Evolutionary conservation across 53 echinoderm and acorn worm genomes (phyloP), one percentile per base, ranked within the genome.

Genomic region (Arbacia lixula): DNA sequence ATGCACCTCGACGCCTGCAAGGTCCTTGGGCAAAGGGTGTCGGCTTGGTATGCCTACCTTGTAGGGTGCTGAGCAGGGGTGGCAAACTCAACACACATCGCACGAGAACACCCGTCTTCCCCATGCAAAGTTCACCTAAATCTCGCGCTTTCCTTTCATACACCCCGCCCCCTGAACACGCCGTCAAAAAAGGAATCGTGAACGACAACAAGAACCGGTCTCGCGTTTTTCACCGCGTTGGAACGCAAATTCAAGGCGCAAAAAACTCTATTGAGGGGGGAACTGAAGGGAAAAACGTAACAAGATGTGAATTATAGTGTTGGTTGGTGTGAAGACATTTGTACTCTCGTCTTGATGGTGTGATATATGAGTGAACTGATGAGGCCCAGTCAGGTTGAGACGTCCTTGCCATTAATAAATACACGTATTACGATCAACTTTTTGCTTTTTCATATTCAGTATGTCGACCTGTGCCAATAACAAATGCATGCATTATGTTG

Each of bases 11-110:
- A 69, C 43, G 43, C 69, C 69, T 69, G 69, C 43, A 69, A 6
- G 24, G 22, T 10, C 67, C 43, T 9, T 46, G 49, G 49, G 8
- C 8, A 46, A 8, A 46, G 14, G 49, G 49, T 46, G 49, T 14
- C 42, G 5, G 6, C 22, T 53, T 74, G 74, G 74, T 74, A 74
- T 74, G 74, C 17, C 74, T 74, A 74, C 74, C 74, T 74, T 74
- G 74, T 53, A 53, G 1, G n/a, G 74, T 53, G 74, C n/a, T 21
- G 19, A 74, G 2, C 0, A 22, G 10, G 53, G 53, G 74, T 74
- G 74, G 52, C 74, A 46, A 52, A 74, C 29, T 31, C 33, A 30
- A 35, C 74, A 53, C 33, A 53, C 28, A 32, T 27, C 16, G 19
- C 34, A 52, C 74, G 49, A 53, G 43, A 43, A 34, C 74, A 74